A percentile compares a stretch with the other conserved stretches of the same genome.
phyloP scores from a whole-genome alignment of 2,797 vertebrate species.

The Acanthiza pusilla region DNA sequence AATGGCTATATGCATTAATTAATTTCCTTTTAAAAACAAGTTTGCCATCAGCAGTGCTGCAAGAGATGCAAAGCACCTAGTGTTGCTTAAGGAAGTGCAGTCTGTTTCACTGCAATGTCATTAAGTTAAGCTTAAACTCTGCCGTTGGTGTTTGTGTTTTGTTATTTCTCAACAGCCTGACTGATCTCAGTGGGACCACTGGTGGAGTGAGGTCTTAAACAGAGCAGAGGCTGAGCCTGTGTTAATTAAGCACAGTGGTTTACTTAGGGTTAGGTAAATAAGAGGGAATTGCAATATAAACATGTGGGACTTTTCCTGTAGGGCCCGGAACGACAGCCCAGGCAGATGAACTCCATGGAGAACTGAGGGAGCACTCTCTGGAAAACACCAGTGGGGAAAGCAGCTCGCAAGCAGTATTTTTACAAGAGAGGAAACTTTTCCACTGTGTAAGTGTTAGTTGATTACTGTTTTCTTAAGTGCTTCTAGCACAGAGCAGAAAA shows the following conservation, averaged over 20 bases:
- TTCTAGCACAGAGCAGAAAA: neutral
- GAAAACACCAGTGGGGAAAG: neutral
- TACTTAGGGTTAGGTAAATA: neutral
- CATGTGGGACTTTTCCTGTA: neutral
- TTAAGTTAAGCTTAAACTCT: neutral
- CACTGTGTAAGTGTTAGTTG: neutral
- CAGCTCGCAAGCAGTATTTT: neutral
- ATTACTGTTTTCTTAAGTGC: neutral
- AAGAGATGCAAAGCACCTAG: neutral
- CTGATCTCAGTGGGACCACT: neutral
- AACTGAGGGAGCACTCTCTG: neutral
- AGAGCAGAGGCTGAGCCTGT: neutral
- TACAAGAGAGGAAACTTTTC: neutral
- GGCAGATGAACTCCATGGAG: neutral
- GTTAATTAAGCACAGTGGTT: slow-evolving; percentile 6
- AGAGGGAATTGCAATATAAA: neutral
- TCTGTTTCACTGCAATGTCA: neutral
- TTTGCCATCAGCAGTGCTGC: neutral
- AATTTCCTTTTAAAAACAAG: neutral
- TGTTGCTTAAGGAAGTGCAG: neutral
- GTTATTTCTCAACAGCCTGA: neutral
- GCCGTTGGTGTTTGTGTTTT: neutral
- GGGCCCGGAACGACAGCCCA: neutral
- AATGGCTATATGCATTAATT: neutral
- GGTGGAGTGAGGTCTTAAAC: neutral